A percentile compares a stretch with the other conserved stretches of the same genome.
These are phyloP conservation scores for Pemphredon lugubris DNA, from an alignment of 2,888 invertebrate species.

Conservation along the genomic window DNA sequence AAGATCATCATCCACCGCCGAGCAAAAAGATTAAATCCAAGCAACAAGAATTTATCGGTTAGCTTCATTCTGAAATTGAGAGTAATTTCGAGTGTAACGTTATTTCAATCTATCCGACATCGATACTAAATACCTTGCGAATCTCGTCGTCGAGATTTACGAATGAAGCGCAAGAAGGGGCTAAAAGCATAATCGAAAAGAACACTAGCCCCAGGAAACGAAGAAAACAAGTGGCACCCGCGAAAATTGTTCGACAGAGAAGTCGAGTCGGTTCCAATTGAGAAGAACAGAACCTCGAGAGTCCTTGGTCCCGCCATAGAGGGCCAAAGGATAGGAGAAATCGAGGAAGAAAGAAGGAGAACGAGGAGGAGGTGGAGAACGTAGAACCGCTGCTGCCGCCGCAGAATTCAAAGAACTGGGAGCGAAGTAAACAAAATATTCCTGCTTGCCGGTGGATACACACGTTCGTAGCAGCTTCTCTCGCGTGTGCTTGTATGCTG, in stretches of 20 bases:
- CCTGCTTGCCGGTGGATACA: constrained; percentile 68
- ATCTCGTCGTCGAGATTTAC: too few relatives aligned
- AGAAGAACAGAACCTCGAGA: constrained; percentile 26
- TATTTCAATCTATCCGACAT: too few relatives aligned
- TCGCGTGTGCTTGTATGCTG: constrained; percentile 21
- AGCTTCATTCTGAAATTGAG: too few relatives aligned
- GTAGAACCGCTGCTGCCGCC: constrained; percentile 64
- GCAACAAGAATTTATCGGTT: too few relatives aligned
- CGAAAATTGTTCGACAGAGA: constrained; percentile 25
- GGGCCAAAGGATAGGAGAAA: constrained; percentile 30
- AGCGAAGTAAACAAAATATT: constrained; percentile 80
- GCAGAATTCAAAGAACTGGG: constrained; percentile 79
- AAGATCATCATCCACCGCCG: too few relatives aligned
- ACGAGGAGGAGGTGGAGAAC: constrained; percentile 31
- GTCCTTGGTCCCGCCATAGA: constrained; percentile 41
- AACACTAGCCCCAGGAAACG: background rate
- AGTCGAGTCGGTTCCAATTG: constrained; percentile 10
- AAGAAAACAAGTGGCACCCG: constrained; percentile 30
- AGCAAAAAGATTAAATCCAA: too few relatives aligned
- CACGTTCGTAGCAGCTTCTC: constrained; percentile 25
- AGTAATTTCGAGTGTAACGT: too few relatives aligned
- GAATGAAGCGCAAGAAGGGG: too few relatives aligned
- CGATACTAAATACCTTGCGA: too few relatives aligned
- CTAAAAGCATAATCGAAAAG: constrained; percentile 7
- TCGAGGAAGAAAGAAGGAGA: constrained; percentile 20